Conservation (phyloP, 2,113 vertebrate species). For the Vidua chalybeata region DNA sequence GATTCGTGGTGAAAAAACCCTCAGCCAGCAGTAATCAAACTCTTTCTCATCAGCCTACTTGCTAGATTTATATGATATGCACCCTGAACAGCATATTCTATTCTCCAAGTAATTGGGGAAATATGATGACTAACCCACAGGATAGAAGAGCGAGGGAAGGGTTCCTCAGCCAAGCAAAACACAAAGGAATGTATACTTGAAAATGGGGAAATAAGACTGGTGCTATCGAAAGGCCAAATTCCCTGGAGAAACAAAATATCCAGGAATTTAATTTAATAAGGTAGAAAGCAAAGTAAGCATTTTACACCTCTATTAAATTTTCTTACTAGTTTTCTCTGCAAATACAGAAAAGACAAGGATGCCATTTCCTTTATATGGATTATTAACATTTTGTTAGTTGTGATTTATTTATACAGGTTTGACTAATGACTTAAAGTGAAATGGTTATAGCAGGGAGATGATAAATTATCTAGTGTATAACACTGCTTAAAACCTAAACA, state of each 20-base stretch:
- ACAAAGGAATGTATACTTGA: slow-evolving; percentile 7
- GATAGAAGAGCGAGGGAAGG: neutral
- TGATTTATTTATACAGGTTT: slow-evolving; percentile 61
- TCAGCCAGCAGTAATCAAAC: neutral
- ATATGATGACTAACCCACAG: neutral
- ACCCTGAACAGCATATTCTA: neutral
- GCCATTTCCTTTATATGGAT: neutral
- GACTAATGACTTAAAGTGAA: slow-evolving; percentile 59
- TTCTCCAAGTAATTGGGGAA: neutral
- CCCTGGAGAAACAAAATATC: neutral
- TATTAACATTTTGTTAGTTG: slow-evolving; percentile 51
- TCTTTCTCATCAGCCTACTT: neutral
- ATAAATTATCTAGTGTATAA: slow-evolving; percentile 64
- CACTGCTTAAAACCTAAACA: slow-evolving; percentile 70
- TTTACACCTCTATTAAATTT: slow-evolving; percentile 55
- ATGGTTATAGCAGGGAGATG: slow-evolving; percentile 45
- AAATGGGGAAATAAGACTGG: neutral
- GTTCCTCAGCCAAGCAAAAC: slow-evolving; percentile 38
- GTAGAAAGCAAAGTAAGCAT: slow-evolving; percentile 57
- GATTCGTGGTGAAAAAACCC: neutral
- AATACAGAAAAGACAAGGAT: slow-evolving; percentile 35
- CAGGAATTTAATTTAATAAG: slow-evolving; percentile 43
- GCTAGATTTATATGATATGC: neutral
- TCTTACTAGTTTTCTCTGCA: slow-evolving; percentile 35
- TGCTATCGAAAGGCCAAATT: neutral